Conservation (phyloP, 2,113 vertebrate species). For the Irena cyanogastra region DNA sequence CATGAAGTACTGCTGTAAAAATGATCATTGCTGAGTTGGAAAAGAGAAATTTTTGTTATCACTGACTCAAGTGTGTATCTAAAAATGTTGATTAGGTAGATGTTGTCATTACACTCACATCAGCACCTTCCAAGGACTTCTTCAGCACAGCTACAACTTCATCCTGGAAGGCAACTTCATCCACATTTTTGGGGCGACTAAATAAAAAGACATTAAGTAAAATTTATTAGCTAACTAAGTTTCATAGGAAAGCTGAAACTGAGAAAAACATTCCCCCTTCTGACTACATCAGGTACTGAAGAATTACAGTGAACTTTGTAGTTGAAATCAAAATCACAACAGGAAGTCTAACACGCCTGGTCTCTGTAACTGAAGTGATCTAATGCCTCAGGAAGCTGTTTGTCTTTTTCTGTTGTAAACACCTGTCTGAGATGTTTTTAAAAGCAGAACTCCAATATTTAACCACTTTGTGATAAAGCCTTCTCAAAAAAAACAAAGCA, state of each 20-base stretch:
- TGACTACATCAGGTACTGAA: not conserved
- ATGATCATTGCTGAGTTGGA: not conserved
- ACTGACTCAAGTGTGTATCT: not conserved
- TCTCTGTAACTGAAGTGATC: not conserved
- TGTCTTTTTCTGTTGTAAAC: not conserved
- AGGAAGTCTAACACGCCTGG: not conserved
- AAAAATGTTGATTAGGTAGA: not conserved
- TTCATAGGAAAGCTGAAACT: not conserved
- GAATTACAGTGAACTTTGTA: not conserved
- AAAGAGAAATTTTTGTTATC: not conserved
- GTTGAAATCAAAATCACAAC: not conserved
- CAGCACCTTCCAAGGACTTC: conserved; percentile 92
- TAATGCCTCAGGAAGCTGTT: not conserved
- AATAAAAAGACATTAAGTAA: not conserved
- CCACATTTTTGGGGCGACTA: conserved; percentile 93
- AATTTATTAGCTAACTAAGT: not conserved
- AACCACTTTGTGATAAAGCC: not conserved
- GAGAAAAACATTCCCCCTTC: not conserved
- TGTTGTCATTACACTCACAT: conserved; percentile 77
- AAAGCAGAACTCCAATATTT: not conserved
- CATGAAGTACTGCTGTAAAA: not conserved
- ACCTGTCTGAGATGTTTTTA: not conserved
- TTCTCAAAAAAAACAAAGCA: not conserved
- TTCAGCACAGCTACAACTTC: conserved; percentile 95
- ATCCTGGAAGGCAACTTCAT: conserved; percentile 96